These are phyloP conservation scores for Drosophila cracens DNA, from an alignment of 2,888 invertebrate species.

Conservation along the genomic window DNA sequence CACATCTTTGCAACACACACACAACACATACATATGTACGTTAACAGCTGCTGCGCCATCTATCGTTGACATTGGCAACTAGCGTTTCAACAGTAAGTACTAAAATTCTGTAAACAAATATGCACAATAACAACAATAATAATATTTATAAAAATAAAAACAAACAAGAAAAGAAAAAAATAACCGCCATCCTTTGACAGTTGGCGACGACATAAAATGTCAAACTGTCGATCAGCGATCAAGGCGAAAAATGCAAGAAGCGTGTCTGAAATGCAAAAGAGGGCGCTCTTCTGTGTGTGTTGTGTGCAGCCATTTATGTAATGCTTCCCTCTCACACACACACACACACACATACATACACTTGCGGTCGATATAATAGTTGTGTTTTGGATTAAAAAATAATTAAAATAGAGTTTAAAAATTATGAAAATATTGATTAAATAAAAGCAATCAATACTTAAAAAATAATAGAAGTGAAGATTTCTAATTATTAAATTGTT, in stretches of 20 bases:
- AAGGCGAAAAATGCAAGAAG: constrained; percentile 77
- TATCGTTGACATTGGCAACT: constrained; percentile 30
- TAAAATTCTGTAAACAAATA: constrained; percentile 10
- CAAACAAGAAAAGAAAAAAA: constrained; percentile 18
- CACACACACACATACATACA: constrained; percentile 1
- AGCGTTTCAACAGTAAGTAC: constrained; percentile 41
- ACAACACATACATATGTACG: neutral
- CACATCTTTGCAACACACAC: constrained; percentile 15
- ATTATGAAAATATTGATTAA: neutral
- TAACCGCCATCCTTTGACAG: constrained; percentile 75
- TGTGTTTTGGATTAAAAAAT: neutral
- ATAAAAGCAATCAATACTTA: neutral
- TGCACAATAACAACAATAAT: constrained; percentile 19
- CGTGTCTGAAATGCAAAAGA: constrained; percentile 73
- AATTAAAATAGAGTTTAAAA: neutral
- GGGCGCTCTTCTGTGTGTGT: constrained; percentile 39
- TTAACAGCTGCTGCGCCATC: constrained; percentile 37
- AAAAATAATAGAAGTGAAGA: neutral
- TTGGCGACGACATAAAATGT: constrained; percentile 81
- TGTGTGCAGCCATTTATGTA: constrained; percentile 68
- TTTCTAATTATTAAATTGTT: neutral
- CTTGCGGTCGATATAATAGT: neutral
- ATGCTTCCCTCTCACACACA: constrained; percentile 31
- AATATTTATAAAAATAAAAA: constrained; percentile 1
- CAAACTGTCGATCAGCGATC: constrained; percentile 83